Evolutionary conservation across 2,797 vertebrate genomes (phyloP).

Genomic region (Melanotaenia parkinsoni): DNA sequence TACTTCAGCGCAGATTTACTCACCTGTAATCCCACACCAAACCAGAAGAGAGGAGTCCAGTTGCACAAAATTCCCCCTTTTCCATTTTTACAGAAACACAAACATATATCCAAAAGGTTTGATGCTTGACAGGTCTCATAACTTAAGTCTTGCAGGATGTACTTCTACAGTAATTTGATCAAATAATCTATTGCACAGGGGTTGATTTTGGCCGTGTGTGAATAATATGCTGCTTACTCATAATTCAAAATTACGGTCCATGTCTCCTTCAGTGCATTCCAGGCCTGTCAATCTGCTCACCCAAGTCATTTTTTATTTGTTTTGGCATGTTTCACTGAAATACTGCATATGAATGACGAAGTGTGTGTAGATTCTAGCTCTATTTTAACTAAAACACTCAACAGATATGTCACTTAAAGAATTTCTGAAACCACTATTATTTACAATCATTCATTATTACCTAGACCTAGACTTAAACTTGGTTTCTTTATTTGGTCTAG

Average conservation of each 20-base stretch:
- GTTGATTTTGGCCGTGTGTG: conserved; percentile 50
- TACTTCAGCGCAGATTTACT: conserved; percentile 43
- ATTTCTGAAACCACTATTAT: not conserved
- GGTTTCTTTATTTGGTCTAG: no score
- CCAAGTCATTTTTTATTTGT: conserved; percentile 36
- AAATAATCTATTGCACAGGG: conserved; percentile 64
- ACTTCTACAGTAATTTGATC: conserved; percentile 59
- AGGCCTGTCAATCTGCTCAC: conserved; percentile 35
- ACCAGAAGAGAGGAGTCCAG: conserved; percentile 19
- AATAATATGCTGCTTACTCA: conserved; percentile 38
- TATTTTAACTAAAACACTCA: not conserved
- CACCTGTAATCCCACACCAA: conserved; percentile 55
- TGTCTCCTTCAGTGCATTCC: conserved; percentile 31
- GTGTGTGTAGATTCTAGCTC: conserved; percentile 4
- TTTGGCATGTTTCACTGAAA: conserved; percentile 32
- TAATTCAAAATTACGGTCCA: conserved; percentile 38
- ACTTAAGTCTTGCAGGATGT: conserved; percentile 39
- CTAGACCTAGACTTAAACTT: no score
- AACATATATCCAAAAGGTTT: conserved; percentile 14
- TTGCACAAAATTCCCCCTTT: conserved; percentile 34
- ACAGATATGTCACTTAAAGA: not conserved
- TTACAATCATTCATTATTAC: not conserved
- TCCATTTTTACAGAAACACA: conserved; percentile 31
- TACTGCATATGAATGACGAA: not conserved
- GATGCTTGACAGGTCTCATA: conserved; percentile 46